phyloP scores from a whole-genome alignment of 2,113 vertebrate species.

The Pardalotus punctatus region DNA sequence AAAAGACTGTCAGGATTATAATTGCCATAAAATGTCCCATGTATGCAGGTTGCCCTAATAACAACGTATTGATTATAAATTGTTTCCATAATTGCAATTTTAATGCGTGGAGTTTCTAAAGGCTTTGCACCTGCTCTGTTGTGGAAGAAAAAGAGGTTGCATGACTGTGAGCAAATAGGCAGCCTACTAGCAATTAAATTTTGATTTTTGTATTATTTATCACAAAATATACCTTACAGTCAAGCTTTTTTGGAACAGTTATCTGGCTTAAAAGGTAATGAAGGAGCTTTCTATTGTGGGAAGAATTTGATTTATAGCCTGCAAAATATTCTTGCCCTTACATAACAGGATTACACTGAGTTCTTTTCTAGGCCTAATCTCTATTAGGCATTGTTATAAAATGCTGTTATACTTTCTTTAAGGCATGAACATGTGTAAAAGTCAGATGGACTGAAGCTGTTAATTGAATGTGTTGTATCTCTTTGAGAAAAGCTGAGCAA shows the following conservation, averaged over 20 bases:
- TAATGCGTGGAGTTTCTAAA: neutral
- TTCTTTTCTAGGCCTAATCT: constrained; percentile 3
- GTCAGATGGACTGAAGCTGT: neutral
- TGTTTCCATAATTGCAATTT: constrained; percentile 11
- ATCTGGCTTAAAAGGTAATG: neutral
- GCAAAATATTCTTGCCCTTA: neutral
- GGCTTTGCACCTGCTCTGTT: neutral
- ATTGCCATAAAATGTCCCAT: neutral
- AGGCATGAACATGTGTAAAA: neutral
- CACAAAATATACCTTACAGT: neutral
- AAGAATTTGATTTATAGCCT: neutral
- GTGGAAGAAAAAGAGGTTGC: neutral
- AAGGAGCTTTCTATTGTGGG: neutral
- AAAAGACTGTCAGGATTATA: neutral
- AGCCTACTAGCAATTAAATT: neutral
- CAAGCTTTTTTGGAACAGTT: neutral
- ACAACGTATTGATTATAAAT: neutral
- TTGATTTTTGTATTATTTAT: neutral
- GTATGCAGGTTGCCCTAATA: constrained; percentile 2
- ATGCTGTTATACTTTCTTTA: neutral
- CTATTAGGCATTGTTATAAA: neutral
- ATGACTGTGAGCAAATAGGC: neutral
- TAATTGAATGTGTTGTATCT: neutral
- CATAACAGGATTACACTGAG: neutral
- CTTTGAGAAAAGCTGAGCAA: neutral